Conservation (phyloP, 53 echinoderm and acorn worm genomes). For the Mesocentrotus franciscanus region DNA sequence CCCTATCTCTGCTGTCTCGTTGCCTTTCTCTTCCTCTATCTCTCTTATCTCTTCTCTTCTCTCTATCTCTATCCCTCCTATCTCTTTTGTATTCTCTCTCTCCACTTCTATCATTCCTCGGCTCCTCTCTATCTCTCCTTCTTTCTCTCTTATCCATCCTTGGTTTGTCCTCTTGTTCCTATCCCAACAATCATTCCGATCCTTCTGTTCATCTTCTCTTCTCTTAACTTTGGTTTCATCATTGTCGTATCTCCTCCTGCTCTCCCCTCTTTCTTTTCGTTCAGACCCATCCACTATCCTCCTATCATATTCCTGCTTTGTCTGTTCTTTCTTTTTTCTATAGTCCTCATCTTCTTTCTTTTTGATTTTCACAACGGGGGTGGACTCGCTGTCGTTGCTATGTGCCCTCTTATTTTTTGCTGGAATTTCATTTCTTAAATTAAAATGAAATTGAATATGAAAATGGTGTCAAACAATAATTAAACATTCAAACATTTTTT, state of each 20-base stretch:
- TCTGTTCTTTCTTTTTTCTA: conserved; percentile 37
- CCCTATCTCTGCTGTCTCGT: background rate
- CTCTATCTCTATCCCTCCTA: conserved; percentile 8
- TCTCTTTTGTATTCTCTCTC: conserved; percentile 47
- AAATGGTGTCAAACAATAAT: too few species aligned
- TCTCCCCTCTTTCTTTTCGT: background rate
- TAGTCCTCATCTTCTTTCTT: conserved; percentile 54
- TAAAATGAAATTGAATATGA: too few species aligned
- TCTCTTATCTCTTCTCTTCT: background rate
- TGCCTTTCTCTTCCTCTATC: background rate
- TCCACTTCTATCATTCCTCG: background rate
- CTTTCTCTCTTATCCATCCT: conserved; percentile 28
- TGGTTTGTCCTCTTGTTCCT: background rate
- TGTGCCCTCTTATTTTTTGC: conserved; percentile 61
- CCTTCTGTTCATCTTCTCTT: conserved; percentile 9
- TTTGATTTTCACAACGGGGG: conserved; percentile 38
- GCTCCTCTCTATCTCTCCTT: conserved; percentile 10
- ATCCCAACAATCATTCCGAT: conserved; percentile 18
- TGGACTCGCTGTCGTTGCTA: conserved; percentile 48
- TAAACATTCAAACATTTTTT: background rate
- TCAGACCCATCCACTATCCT: conserved; percentile 6
- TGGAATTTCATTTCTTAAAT: background rate
- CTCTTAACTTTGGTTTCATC: background rate
- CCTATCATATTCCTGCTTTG: conserved; percentile 14
- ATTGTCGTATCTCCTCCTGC: background rate